phyloP scores from a whole-genome alignment of 2,888 invertebrate species.

The Thymelicus lineola region DNA sequence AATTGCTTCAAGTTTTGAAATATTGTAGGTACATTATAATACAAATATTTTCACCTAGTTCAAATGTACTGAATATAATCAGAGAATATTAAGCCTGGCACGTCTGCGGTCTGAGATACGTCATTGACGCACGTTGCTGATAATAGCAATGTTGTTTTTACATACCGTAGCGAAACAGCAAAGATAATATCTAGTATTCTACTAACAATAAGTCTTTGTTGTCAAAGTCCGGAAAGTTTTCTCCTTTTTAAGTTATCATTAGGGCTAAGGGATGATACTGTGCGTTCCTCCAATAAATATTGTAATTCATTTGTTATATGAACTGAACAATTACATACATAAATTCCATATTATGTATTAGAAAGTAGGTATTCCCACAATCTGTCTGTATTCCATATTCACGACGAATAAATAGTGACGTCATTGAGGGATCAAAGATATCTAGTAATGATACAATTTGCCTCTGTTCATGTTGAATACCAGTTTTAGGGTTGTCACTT shows the following conservation, averaged over 20 bases:
- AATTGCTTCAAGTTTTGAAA: background rate
- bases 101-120: background rate
- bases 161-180: background rate
- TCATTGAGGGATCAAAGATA: slow-evolving; percentile 72
- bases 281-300: background rate
- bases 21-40: background rate
- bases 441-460: slow-evolving; percentile 54
- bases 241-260: background rate
- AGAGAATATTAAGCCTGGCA: background rate
- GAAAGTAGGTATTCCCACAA: slow-evolving; percentile 29
- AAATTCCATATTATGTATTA: background rate
- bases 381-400: slow-evolving; percentile 34
- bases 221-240: too few relatives aligned
- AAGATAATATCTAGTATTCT: background rate
- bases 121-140: slow-evolving; percentile 1
- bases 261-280: background rate
- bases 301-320: background rate
- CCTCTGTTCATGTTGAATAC: slow-evolving; percentile 52
- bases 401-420: slow-evolving; percentile 57
- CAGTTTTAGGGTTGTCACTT: slow-evolving; percentile 56
- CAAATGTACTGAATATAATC: slow-evolving; percentile 8
- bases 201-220: too few relatives aligned
- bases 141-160: background rate
- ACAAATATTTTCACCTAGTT: background rate
- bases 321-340: too few relatives aligned